A percentile compares a stretch with the other conserved stretches of the same genome.
Evolutionary conservation across 2,113 vertebrate species (phyloP).

Genomic region (Grantiella picta): DNA sequence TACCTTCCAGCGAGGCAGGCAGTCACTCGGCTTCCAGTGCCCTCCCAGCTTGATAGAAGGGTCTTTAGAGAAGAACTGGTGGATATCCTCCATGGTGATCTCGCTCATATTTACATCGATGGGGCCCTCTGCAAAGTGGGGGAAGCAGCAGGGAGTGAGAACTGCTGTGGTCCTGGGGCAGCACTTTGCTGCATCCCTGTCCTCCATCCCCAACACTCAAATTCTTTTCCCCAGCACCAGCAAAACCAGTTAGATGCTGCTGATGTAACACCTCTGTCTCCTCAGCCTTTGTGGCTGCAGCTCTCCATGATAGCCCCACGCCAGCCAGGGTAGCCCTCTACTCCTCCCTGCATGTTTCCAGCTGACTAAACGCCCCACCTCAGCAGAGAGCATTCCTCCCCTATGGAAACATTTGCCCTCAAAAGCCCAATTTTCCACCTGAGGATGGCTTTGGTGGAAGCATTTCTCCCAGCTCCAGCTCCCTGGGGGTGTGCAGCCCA

Average conservation of each 20-base stretch:
- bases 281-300: background rate
- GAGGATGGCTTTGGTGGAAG: background rate
- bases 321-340: accelerated
- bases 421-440: background rate
- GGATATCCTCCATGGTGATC: slow-evolving; percentile 85
- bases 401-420: background rate
- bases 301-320: background rate
- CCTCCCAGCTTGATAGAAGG: slow-evolving; percentile 80
- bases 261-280: background rate
- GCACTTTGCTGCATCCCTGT: background rate
- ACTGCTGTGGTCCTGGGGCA: background rate
- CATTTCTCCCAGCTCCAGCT: background rate
- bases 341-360: background rate
- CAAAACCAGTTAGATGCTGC: background rate
- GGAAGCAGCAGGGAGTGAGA: background rate
- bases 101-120: slow-evolving; percentile 94
- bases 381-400: background rate
- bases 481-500: background rate
- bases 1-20: slow-evolving; percentile 95
- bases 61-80: slow-evolving; percentile 79
- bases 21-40: slow-evolving; percentile 91
- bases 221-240: background rate
- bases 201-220: background rate
- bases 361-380: background rate
- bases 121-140: slow-evolving; percentile 79